phyloP scores from a whole-genome alignment of 2,113 vertebrate genomes.

The Prunella fulvescens region DNA sequence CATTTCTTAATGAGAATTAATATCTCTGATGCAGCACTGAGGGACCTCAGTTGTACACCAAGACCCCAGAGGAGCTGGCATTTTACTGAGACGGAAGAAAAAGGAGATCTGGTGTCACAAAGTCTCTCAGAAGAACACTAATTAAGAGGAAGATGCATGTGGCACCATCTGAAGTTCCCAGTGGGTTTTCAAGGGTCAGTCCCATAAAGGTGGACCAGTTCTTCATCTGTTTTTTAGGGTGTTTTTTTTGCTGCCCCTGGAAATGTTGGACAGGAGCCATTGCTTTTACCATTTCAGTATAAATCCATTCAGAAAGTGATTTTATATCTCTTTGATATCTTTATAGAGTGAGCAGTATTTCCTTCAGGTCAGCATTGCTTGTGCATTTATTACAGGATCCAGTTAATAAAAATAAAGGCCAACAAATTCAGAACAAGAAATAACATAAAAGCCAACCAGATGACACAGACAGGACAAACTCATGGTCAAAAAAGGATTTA shows the following conservation, averaged over 20 bases:
- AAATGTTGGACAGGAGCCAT: not conserved
- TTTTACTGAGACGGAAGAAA: not conserved
- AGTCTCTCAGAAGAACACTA: not conserved
- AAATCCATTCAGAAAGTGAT: not conserved
- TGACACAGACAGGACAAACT: not conserved
- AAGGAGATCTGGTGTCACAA: not conserved
- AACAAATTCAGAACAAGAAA: not conserved
- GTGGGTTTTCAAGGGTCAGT: not conserved
- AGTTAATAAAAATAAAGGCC: not conserved
- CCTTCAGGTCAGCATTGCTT: not conserved
- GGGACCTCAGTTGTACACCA: not conserved
- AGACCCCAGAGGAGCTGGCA: not conserved
- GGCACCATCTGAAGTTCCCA: not conserved
- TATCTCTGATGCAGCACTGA: not conserved
- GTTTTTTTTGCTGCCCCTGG: not conserved
- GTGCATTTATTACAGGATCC: not conserved
- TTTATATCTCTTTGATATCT: not conserved
- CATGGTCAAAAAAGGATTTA: not conserved
- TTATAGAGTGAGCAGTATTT: not conserved
- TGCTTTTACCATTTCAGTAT: not conserved
- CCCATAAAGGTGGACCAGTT: not conserved
- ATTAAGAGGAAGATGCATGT: slow-evolving; percentile 8
- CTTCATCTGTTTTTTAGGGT: not conserved
- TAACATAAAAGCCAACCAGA: not conserved
- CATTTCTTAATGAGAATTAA: slow-evolving; percentile 40